Evolutionary conservation across 1,140 invertebrate genomes (phyloP).

Genomic region (Daktulosphaira vitifoliae): DNA sequence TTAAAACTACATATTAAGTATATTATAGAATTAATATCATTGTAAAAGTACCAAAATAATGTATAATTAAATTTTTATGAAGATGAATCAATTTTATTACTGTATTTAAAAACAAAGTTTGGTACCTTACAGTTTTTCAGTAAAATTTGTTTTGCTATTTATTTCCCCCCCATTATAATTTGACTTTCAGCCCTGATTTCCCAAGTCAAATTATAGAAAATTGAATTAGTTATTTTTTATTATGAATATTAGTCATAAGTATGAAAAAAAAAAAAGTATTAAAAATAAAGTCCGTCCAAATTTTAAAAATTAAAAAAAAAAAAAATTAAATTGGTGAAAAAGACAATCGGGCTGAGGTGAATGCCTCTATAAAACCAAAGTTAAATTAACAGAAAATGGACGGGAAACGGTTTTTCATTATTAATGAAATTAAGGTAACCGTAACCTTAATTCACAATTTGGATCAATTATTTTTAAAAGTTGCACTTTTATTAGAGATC

Average conservation of each 20-base stretch:
- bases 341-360: conserved; percentile 29
- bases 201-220: conserved; percentile 23
- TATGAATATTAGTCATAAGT: not conserved
- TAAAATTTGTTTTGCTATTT: conserved; percentile 1
- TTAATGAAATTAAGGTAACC: conserved; percentile 4
- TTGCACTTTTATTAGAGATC: conserved; percentile 5
- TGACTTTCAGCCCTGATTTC: conserved; percentile 31
- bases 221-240: no score
- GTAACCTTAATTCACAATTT: conserved; percentile 18
- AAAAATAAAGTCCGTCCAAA: conserved; percentile 9
- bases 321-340: not conserved
- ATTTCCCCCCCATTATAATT: conserved; percentile 15
- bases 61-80: not conserved
- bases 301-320: not conserved
- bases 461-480: conserved; percentile 7
- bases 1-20: not conserved
- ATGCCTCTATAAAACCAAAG: conserved; percentile 15
- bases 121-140: conserved; percentile 15
- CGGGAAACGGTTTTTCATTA: conserved; percentile 10
- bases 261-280: not conserved
- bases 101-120: not conserved
- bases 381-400: conserved; percentile 14
- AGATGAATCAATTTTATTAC: not conserved
- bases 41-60: conserved; percentile 20
- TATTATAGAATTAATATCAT: not conserved